Evolutionary conservation across 2,888 invertebrate species (phyloP).

Genomic region (Celastrina argiolus): DNA sequence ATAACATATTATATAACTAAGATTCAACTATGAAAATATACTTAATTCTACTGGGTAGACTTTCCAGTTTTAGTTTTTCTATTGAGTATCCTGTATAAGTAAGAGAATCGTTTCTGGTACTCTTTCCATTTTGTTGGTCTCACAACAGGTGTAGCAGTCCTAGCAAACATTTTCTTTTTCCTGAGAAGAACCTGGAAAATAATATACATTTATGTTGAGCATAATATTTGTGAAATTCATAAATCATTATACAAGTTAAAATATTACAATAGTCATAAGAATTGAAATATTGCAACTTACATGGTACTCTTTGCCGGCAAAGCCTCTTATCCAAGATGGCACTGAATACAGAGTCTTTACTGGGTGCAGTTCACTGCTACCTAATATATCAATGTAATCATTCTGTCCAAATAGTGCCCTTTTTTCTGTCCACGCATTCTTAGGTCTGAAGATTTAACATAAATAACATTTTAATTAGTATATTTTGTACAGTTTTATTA

Average conservation of each 20-base stretch:
- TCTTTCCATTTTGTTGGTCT: conserved; percentile 89
- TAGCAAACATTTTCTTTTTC: conserved; percentile 82
- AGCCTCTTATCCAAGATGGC: conserved; percentile 93
- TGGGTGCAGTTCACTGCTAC: conserved; percentile 89
- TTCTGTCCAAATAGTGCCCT: conserved; percentile 95
- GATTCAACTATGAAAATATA: neutral
- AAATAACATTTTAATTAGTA: neutral
- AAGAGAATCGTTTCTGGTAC: conserved; percentile 84
- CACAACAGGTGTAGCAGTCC: conserved; percentile 76
- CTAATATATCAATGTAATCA: conserved; percentile 97
- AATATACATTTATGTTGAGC: too few species aligned
- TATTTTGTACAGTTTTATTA: too few species aligned
- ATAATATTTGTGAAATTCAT: too few species aligned
- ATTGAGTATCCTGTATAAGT: conserved; percentile 87
- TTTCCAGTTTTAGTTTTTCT: conserved; percentile 86
- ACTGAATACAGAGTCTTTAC: conserved; percentile 89
- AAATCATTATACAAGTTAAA: too few species aligned
- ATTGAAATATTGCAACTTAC: conserved; percentile 50
- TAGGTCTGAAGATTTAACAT: conserved; percentile 70
- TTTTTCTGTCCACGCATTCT: conserved; percentile 85
- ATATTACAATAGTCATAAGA: neutral
- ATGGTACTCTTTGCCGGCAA: conserved; percentile 89
- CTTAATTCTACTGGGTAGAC: conserved; percentile 41
- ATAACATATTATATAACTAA: neutral
- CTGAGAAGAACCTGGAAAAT: conserved; percentile 77